Evolutionary conservation across 2,797 vertebrate species (phyloP).

Genomic region (Staurois parvus): DNA sequence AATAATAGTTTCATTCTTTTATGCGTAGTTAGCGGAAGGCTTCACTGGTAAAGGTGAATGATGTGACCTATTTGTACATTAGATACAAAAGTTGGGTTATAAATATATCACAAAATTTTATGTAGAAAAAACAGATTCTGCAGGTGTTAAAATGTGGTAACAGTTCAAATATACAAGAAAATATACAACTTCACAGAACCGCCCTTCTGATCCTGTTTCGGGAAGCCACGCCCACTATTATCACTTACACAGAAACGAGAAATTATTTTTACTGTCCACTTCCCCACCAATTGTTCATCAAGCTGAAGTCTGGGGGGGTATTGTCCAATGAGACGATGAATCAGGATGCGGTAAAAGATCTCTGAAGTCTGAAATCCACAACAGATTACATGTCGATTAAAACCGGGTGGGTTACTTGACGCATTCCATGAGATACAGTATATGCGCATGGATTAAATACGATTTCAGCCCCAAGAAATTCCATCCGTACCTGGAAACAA

Average conservation of each 20-base stretch:
- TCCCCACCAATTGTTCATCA: background rate
- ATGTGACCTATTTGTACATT: conserved; percentile 78
- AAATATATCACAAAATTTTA: conserved; percentile 83
- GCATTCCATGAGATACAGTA: background rate
- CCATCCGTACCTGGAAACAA: background rate
- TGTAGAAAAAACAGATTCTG: conserved; percentile 80
- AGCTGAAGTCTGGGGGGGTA: background rate
- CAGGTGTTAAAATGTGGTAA: conserved; percentile 77
- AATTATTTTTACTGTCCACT: background rate
- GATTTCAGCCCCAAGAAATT: background rate
- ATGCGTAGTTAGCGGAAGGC: conserved; percentile 21
- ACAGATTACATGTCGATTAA: background rate
- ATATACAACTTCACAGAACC: conserved; percentile 14
- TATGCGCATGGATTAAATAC: background rate
- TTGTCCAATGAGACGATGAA: background rate
- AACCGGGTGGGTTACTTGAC: too few relatives aligned
- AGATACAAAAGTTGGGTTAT: conserved; percentile 81
- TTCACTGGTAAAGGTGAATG: conserved; percentile 10
- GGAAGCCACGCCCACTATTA: background rate
- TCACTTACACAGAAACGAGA: background rate
- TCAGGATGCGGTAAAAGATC: too few relatives aligned
- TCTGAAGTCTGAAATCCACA: background rate
- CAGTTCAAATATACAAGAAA: conserved; percentile 65
- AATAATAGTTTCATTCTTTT: conserved; percentile 2
- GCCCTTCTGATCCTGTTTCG: background rate